Evolutionary conservation across 2,888 invertebrate species (phyloP).

Genomic region (Acleris literana): DNA sequence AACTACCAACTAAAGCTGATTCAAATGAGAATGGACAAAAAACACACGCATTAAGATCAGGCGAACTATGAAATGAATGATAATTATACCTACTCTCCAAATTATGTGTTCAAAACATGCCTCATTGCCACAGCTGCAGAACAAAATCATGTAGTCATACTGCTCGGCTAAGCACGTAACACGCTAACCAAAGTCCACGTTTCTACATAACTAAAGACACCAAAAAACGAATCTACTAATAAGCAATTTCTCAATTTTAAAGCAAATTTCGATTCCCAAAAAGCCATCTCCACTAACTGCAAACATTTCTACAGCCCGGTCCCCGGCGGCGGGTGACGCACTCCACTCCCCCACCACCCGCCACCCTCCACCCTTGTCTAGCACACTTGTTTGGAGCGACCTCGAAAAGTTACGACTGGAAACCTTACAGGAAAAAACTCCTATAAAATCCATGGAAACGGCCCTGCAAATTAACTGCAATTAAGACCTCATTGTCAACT

Average conservation of each 20-base stretch:
- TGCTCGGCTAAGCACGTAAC: too few relatives aligned
- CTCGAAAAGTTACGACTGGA: constrained; percentile 66
- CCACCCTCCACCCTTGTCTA: constrained; percentile 56
- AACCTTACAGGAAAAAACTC: constrained; percentile 37
- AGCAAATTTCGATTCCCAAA: constrained; percentile 32
- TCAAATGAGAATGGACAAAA: too few relatives aligned
- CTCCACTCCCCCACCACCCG: constrained; percentile 40
- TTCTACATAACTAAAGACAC: too few relatives aligned
- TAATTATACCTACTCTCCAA: too few relatives aligned
- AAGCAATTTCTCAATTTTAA: constrained; percentile 19
- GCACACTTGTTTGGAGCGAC: constrained; percentile 65
- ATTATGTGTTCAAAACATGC: too few relatives aligned
- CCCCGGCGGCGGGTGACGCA: constrained; percentile 43
- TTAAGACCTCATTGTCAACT: constrained; percentile 52
- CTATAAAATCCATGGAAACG: constrained; percentile 35
- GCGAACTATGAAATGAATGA: too few relatives aligned
- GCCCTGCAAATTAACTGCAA: constrained; percentile 45
- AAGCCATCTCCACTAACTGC: constrained; percentile 38
- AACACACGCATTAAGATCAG: too few relatives aligned
- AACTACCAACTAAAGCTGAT: too few relatives aligned
- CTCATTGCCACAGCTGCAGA: too few relatives aligned
- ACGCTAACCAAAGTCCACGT: too few relatives aligned
- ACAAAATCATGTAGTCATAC: too few relatives aligned
- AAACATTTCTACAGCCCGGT: constrained; percentile 43
- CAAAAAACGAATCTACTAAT: too few relatives aligned